Evolutionary conservation across 2,797 vertebrate species (phyloP).

Genomic region (Odontamblyopus rebecca): DNA sequence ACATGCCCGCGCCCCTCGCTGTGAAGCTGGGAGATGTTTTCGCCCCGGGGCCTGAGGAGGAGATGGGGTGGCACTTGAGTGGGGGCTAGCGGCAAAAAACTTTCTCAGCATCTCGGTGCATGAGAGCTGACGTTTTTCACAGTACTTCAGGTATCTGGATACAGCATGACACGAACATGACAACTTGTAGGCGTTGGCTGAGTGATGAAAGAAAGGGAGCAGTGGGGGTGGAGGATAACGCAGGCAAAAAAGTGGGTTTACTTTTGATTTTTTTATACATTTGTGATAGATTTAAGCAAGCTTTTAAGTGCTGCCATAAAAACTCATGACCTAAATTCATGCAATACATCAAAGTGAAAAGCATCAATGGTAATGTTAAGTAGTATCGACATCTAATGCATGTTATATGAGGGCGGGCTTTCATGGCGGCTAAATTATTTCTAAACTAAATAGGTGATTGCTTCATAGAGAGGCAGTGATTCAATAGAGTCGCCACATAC

Average conservation of each 20-base stretch:
- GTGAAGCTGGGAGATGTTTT: constrained; percentile 32
- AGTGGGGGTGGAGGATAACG: constrained; percentile 45
- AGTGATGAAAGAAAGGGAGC: constrained; percentile 63
- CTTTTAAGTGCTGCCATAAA: constrained; percentile 62
- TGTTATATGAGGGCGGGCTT: constrained; percentile 32
- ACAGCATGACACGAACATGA: constrained; percentile 56
- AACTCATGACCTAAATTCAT: constrained; percentile 57
- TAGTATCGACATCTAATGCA: constrained; percentile 42
- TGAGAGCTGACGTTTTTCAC: constrained; percentile 52
- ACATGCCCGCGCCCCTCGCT: constrained; percentile 25
- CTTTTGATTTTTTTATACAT: constrained; percentile 44
- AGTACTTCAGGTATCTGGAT: constrained; percentile 55
- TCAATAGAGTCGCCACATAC: not conserved
- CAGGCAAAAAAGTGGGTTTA: constrained; percentile 51
- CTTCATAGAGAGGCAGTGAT: constrained; percentile 17
- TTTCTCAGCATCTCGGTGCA: constrained; percentile 38
- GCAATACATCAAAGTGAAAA: constrained; percentile 57
- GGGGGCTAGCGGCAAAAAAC: constrained; percentile 41
- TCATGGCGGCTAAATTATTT: constrained; percentile 18
- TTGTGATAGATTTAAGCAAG: constrained; percentile 46
- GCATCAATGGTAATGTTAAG: constrained; percentile 31
- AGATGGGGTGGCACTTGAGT: constrained; percentile 41
- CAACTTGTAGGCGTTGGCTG: constrained; percentile 63
- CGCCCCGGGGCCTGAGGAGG: constrained; percentile 39
- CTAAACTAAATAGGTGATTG: constrained; percentile 18